phyloP scores from a whole-genome alignment of 2,797 vertebrate genomes.

The Microhierax caerulescens region DNA sequence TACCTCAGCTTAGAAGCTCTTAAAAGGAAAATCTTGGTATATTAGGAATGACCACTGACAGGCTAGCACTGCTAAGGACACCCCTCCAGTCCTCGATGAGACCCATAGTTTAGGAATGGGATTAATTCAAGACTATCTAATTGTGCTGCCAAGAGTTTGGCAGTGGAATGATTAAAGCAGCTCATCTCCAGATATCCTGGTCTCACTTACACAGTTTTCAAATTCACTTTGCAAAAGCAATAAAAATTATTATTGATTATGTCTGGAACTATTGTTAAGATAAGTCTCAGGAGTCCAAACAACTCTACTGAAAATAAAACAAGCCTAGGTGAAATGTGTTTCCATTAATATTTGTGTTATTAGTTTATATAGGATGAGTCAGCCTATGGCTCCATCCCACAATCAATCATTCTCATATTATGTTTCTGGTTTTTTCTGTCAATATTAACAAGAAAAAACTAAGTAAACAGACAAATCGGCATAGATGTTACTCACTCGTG shows the following conservation, averaged over 20 bases:
- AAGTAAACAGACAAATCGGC: background rate
- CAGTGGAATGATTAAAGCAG: background rate
- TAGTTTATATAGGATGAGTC: background rate
- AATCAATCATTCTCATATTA: background rate
- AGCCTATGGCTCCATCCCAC: background rate
- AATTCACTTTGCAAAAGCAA: background rate
- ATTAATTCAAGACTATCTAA: background rate
- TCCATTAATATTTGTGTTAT: background rate
- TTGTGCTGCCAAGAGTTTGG: background rate
- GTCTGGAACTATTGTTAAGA: background rate
- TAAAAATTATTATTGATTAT: background rate
- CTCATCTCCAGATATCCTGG: background rate
- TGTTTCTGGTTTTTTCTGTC: background rate
- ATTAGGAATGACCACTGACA: background rate
- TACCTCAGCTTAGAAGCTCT: background rate
- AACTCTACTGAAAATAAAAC: background rate
- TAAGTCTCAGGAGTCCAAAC: background rate
- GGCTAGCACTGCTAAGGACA: background rate
- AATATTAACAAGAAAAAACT: background rate
- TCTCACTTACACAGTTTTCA: background rate
- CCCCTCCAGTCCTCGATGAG: background rate
- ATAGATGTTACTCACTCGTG: background rate
- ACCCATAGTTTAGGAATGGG: background rate
- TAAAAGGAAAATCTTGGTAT: background rate
- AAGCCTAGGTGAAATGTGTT: background rate